Conservation (phyloP, 2,113 vertebrate genomes). For the Polypterus bichir region DNA sequence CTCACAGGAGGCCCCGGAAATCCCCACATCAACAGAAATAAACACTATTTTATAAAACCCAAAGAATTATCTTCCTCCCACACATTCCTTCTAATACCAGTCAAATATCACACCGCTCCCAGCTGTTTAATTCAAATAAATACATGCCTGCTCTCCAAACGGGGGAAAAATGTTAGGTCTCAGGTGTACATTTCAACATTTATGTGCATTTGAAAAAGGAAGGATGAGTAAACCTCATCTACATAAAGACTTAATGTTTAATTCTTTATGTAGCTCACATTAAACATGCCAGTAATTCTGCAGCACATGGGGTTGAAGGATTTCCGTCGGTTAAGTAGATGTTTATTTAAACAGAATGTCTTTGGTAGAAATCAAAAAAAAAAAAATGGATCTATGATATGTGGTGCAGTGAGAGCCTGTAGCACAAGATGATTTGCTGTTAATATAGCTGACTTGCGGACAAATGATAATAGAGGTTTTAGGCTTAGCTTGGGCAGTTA, state of each 20-base stretch:
- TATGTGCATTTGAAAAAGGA: constrained; percentile 11
- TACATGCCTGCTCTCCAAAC: constrained; percentile 44
- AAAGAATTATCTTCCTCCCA: constrained; percentile 41
- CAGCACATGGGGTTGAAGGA: too few relatives aligned
- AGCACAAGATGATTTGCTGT: too few relatives aligned
- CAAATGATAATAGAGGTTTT: constrained; percentile 23
- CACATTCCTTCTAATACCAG: constrained; percentile 48
- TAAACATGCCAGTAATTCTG: constrained; percentile 1
- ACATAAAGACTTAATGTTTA: background rate
- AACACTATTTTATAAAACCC: constrained; percentile 24
- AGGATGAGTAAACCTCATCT: constrained; percentile 1
- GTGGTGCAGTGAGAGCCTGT: too few relatives aligned
- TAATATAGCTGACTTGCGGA: constrained; percentile 9
- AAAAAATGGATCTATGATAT: too few relatives aligned
- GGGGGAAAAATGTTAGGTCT: constrained; percentile 48
- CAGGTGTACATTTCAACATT: constrained; percentile 28
- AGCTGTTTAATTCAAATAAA: constrained; percentile 57
- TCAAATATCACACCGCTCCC: constrained; percentile 63
- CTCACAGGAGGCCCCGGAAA: constrained; percentile 40
- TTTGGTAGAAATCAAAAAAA: too few relatives aligned
- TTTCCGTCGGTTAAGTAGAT: too few relatives aligned
- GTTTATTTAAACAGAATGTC: too few relatives aligned
- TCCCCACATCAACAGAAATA: constrained; percentile 32
- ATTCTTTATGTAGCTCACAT: constrained; percentile 1
- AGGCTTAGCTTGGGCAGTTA: constrained; percentile 16